Percentiles rank a stretch among this genome's conserved stretches.
These are phyloP conservation scores for Idaea aversata DNA, from an alignment of 2,888 invertebrate genomes.

Conservation along the genomic window DNA sequence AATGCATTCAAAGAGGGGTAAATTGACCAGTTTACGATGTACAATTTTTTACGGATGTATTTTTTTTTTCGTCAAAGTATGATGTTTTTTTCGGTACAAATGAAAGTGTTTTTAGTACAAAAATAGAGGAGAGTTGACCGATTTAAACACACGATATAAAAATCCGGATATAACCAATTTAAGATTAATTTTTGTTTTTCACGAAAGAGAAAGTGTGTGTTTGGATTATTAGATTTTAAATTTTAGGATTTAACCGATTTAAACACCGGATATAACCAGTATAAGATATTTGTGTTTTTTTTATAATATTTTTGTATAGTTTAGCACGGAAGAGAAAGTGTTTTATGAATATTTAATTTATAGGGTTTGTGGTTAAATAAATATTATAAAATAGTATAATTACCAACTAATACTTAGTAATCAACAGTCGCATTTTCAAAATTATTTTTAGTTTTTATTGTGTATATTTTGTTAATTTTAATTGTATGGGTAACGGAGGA, in stretches of 20 bases:
- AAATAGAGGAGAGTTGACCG: too few species aligned
- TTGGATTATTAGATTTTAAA: too few species aligned
- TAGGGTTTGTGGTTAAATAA: background rate
- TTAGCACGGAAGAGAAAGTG: too few species aligned
- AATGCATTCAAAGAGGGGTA: conserved; percentile 1
- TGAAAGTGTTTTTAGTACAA: too few species aligned
- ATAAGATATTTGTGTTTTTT: too few species aligned
- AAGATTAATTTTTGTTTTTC: too few species aligned
- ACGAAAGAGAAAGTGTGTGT: too few species aligned
- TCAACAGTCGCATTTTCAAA: background rate
- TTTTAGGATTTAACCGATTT: too few species aligned
- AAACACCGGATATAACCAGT: too few species aligned
- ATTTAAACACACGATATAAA: too few species aligned
- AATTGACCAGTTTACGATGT: background rate
- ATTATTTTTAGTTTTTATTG: background rate
- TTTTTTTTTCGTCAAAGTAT: background rate
- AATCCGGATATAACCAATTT: too few species aligned
- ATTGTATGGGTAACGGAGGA: background rate
- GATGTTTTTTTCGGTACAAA: background rate
- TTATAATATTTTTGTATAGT: too few species aligned
- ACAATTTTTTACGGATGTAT: background rate
- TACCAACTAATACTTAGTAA: background rate
- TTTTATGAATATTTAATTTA: background rate
- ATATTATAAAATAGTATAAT: background rate
- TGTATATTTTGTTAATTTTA: background rate